These are phyloP conservation scores for Cyrtodaria siliqua DNA, from an alignment of 2,888 invertebrate genomes.

Conservation along the genomic window DNA sequence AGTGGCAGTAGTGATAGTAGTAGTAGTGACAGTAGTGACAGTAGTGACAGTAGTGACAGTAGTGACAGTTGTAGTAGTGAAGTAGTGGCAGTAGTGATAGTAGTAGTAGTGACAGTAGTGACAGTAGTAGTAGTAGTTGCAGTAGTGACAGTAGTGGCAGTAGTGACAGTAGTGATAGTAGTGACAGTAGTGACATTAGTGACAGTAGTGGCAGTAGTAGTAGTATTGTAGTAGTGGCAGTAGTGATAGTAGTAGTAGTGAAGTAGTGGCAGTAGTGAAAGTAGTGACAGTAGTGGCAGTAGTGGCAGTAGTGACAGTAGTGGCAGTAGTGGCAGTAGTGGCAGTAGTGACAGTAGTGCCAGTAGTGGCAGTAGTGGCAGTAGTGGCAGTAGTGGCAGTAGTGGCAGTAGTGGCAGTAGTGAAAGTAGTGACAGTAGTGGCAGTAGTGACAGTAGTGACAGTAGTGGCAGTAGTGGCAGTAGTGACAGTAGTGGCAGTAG, in stretches of 20 bases:
- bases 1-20: neutral
- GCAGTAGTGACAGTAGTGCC: conserved; percentile 16
- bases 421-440: neutral
- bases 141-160: neutral
- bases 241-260: too few relatives aligned
- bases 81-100: conserved; percentile 11
- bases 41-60: conserved; percentile 16
- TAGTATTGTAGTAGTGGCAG: too few relatives aligned
- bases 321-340: conserved; percentile 11
- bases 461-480: conserved; percentile 2
- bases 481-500: neutral
- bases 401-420: conserved; percentile 14
- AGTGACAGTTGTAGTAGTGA: conserved; percentile 11
- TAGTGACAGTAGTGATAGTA: too few relatives aligned
- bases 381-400: conserved; percentile 23
- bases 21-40: conserved; percentile 13
- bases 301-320: conserved; percentile 20
- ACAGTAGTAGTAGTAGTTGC: neutral
- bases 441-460: neutral
- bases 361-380: conserved; percentile 20
- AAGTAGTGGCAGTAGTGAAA: too few relatives aligned
- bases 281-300: conserved; percentile 5
- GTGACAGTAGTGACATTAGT: too few relatives aligned
- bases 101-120: neutral
- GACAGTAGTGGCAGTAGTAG: too few relatives aligned